Percentiles rank a stretch among this genome's conserved stretches.
Conservation (phyloP, 1,140 invertebrate genomes). For the Cheumatopsyche charites region DNA sequence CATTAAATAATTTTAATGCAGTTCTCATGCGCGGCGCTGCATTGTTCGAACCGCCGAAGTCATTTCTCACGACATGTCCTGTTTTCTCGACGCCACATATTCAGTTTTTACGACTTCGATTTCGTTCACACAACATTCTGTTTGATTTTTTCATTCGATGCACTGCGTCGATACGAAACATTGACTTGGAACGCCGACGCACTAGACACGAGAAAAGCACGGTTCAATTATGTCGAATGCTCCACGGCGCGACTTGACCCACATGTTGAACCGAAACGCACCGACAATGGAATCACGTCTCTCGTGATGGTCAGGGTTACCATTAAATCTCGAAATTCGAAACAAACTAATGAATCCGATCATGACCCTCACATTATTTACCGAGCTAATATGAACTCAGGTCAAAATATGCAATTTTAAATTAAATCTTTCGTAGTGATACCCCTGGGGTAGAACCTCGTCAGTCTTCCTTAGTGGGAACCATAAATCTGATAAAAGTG, state of each 20-base stretch:
- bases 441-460: no score
- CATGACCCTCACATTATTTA: no score
- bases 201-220: background rate
- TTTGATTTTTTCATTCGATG: background rate
- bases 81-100: constrained; percentile 4
- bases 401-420: no score
- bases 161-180: background rate
- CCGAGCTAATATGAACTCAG: no score
- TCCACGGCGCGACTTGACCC: background rate
- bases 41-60: background rate
- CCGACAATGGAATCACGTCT: background rate
- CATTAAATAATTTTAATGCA: constrained; percentile 1
- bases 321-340: constrained; percentile 1
- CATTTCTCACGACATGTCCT: constrained; percentile 18
- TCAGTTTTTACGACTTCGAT: constrained; percentile 5
- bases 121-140: constrained; percentile 13
- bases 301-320: background rate
- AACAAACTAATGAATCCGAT: no score
- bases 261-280: constrained; percentile 20
- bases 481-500: no score
- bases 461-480: no score
- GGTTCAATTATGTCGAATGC: background rate
- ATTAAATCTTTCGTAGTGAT: no score
- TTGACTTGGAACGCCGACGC: background rate
- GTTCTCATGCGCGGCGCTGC: constrained; percentile 4